Evolutionary conservation across 2,888 invertebrate species (phyloP).

Genomic region (Linyphia triangularis): DNA sequence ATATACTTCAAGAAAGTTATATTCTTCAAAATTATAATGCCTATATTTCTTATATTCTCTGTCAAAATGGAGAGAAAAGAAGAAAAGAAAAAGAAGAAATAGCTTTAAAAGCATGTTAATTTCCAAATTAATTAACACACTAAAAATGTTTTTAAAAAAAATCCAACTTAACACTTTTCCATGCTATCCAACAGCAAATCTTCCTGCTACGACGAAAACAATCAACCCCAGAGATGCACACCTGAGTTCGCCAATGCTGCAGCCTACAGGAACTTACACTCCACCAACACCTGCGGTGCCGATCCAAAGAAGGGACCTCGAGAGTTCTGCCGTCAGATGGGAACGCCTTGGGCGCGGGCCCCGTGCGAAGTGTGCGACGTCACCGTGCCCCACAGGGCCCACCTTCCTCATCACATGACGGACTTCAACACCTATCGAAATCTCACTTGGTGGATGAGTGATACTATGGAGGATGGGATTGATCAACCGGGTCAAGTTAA

Average conservation of each 20-base stretch:
- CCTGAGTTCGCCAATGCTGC: conserved; percentile 98
- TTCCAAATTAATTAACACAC: too few relatives aligned
- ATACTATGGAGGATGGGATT: conserved; percentile 96
- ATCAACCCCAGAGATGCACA: conserved; percentile 88
- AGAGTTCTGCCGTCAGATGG: conserved; percentile 95
- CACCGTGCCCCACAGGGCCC: conserved; percentile 83
- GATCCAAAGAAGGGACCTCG: conserved; percentile 84
- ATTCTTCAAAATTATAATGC: too few relatives aligned
- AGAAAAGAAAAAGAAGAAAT: too few relatives aligned
- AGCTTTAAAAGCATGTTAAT: too few relatives aligned
- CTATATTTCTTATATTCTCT: too few relatives aligned
- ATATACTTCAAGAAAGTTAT: too few relatives aligned
- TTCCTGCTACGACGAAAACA: conserved; percentile 79
- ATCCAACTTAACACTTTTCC: too few relatives aligned
- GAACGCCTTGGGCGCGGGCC: conserved; percentile 84
- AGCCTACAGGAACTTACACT: conserved; percentile 91
- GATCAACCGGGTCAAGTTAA: conserved; percentile 96
- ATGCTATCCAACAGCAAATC: conserved; percentile 23
- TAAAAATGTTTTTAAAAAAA: too few relatives aligned
- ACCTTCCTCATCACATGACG: conserved; percentile 89
- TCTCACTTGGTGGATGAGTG: conserved; percentile 98
- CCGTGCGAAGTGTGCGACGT: conserved; percentile 89
- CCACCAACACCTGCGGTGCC: conserved; percentile 95
- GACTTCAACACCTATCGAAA: conserved; percentile 94
- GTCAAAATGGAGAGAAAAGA: too few relatives aligned